A percentile compares a stretch with the other conserved stretches of the same genome.
Evolutionary conservation across 1,140 invertebrate genomes (phyloP).

Genomic region (Pseudomyrmex cubaensis): DNA sequence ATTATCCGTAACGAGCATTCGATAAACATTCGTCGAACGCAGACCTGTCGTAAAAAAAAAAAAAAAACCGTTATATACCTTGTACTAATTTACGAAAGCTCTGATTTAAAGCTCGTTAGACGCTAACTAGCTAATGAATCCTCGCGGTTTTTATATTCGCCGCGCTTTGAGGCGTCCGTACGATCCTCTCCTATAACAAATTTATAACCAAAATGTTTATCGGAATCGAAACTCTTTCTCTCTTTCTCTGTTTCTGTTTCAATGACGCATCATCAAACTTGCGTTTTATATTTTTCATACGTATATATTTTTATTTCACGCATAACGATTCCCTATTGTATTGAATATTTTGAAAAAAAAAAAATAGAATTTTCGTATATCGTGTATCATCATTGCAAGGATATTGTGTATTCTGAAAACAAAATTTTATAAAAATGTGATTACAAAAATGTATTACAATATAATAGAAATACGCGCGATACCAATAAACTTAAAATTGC

Average conservation of each 20-base stretch:
- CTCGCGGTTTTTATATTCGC: conserved; percentile 35
- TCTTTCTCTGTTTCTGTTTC: not conserved
- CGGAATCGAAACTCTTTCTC: not conserved
- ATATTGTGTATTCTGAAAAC: not conserved
- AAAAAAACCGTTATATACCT: conserved; percentile 30
- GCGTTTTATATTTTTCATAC: not conserved
- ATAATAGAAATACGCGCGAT: too few relatives aligned
- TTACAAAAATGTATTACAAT: too few relatives aligned
- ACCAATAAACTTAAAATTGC: too few relatives aligned
- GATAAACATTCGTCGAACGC: not conserved
- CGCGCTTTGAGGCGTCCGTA: conserved; percentile 1
- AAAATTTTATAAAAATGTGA: too few relatives aligned
- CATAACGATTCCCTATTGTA: not conserved
- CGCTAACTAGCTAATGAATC: conserved; percentile 45
- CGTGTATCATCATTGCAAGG: not conserved
- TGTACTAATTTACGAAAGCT: conserved; percentile 38
- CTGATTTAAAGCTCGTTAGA: conserved; percentile 35
- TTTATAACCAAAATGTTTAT: conserved; percentile 37
- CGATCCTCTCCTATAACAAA: conserved; percentile 34
- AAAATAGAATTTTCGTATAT: not conserved
- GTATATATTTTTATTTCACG: not conserved
- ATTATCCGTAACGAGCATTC: conserved; percentile 41
- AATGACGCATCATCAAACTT: not conserved
- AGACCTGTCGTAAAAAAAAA: conserved; percentile 16
- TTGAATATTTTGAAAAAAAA: not conserved